Base-by-base conservation (phyloP, 2,888 invertebrate species). In the Drosophila percnosoma region DNA sequence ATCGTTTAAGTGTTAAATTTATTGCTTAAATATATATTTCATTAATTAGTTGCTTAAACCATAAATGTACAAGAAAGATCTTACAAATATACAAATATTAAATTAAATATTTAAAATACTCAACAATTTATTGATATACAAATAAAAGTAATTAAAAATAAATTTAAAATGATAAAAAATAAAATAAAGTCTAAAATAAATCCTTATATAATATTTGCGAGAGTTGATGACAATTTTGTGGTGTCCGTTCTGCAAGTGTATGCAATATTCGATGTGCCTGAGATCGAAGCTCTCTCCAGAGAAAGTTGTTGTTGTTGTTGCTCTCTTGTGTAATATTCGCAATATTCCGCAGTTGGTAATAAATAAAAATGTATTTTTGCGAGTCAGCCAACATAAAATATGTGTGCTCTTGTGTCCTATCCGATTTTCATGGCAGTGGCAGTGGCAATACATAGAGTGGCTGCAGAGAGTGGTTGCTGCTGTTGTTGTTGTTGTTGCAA, bases 351-450 rank as follows among this genome's bases (percentile, higher is more conserved):
- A 86, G 91, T 87, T 90, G 84, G 90, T 81, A 83, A 92, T 92
- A 92, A 92, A 92, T 92, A 91, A 91, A 91, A 91, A 89, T 90
- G 91, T 74, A 68, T 70, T 82, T 78, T 73, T 60, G 65, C 67
- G 52, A 79, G 67, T 70, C 79, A 38, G 87, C 89, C 58, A 68
- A 71, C 75, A 91, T 92, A 91, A 92, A 92, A 92, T 92, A 92
- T 92, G 65, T 78, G 62, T 74, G 15, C 54, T 15, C 36, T 15
- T 45, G 24, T 55, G 70, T 91, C 90, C 91, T 92, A 92, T 92
- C 92, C 91, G 92, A 92, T 92, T 92, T 92, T 91, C 91, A 91
- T 91, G 91, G 92, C 90, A 91, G 10, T 91, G 91, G 92, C 90
- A 91, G 13, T 91, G 85, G 91, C 58, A 73, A 63, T 75, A 42